Percentiles rank a stretch among this genome's conserved stretches.
Conservation (phyloP, 2,113 vertebrate species). For the Ptychochromis oligacanthus region DNA sequence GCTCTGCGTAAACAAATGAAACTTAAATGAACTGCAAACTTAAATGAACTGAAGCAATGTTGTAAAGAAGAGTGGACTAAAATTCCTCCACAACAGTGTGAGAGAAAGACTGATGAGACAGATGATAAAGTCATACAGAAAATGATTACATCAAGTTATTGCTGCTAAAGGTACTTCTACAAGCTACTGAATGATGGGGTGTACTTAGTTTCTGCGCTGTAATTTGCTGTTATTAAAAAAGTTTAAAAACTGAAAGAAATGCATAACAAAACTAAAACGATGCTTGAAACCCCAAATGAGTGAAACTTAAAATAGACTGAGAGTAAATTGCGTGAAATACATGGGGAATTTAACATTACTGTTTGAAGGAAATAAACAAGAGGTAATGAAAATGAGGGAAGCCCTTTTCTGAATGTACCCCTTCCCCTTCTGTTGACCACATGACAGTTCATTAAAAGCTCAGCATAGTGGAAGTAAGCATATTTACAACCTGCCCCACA, state of each 20-base stretch:
- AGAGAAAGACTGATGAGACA: too few species aligned
- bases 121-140: too few species aligned
- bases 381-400: constrained; percentile 61
- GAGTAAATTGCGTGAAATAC: neutral
- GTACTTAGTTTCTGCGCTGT: neutral
- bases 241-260: constrained; percentile 32
- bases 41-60: too few species aligned
- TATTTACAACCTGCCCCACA: neutral
- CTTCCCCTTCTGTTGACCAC: constrained; percentile 5
- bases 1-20: neutral
- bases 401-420: constrained; percentile 37
- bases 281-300: constrained; percentile 34
- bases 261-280: constrained; percentile 49
- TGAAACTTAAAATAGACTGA: constrained; percentile 18
- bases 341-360: constrained; percentile 40
- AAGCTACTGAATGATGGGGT: too few species aligned
- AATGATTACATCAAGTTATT: too few species aligned
- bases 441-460: neutral
- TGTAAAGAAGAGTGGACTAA: too few species aligned
- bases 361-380: neutral
- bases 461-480: constrained; percentile 37
- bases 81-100: too few species aligned
- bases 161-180: too few species aligned
- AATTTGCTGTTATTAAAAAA: neutral
- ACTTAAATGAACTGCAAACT: too few species aligned